Evolutionary conservation across 2,888 invertebrate species (phyloP), one percentile per base, ranked within the genome.

Genomic region (Zootermopsis nevadensis): DNA sequence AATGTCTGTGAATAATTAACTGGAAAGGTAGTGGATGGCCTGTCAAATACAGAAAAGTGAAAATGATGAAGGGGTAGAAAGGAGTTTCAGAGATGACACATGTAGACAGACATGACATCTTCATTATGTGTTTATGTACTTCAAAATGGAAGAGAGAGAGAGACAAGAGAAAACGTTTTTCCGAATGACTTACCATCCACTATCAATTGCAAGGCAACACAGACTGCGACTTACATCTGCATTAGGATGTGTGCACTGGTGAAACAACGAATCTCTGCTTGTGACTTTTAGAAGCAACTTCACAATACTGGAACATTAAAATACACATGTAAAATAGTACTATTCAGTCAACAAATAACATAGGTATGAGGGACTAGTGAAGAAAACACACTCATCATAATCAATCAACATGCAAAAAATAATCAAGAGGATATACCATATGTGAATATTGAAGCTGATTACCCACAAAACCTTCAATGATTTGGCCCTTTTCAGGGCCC

Each of bases 121-220:
- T 1, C 2, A 27, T 66, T 15, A 66, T 30, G 66, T 2, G 27
- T 66, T 12, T 30, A 66, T 66, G 27, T 66, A 66, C 27, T 66
- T 66, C n/a, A 27, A 27, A 66, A 66, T 19, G 27, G 2, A 27
- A 3, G 19, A 48, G 19, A 48, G 27, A 66, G 8, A 66, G 30
- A 66, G 12, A 66, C 27, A 66, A 4, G n/a, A 27, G 66, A 66
- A n/a, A 27, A 66, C 2, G 1, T 15, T 66, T 30, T 30, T 66
- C 3, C 4, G 8, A 6, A 19, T 19, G 19, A 69, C 69, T 69
- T 31, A 77, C 77, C 27, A 19, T 55, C 55, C 77, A 55, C 53
- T n/a, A 55, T 77, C 77, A 1, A 77, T 55, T 53, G 77, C 77
- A 77, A 77, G 77, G n/a, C 77, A 77, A 10, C 48, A 31, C 55